Conservation (phyloP, 37 sponge, comb jelly and placozoan genomes). For the Lycopodina hypogea region DNA sequence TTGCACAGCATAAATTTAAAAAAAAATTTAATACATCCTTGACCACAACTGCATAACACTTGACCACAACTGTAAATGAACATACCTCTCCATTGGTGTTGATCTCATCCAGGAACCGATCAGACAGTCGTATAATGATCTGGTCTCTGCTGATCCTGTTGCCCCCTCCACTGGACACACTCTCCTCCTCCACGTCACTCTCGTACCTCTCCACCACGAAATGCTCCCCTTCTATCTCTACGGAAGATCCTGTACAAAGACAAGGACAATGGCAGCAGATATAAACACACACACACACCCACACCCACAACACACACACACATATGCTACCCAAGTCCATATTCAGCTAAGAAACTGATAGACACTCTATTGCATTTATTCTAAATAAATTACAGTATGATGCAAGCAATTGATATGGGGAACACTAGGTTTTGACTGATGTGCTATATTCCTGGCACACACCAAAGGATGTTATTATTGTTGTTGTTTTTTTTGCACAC, state of each 20-base stretch:
- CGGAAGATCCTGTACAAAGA: neutral
- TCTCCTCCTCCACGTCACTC: conserved; percentile 65
- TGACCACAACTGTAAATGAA: no score
- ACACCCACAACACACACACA: no score
- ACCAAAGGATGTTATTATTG: no score
- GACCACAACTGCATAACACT: no score
- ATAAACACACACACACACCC: neutral
- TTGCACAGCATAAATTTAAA: no score
- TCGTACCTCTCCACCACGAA: conserved; percentile 64
- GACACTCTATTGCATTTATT: no score
- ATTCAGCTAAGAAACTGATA: neutral
- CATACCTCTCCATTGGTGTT: conserved; percentile 15
- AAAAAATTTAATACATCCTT: no score
- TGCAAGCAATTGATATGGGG: no score
- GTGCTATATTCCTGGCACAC: no score
- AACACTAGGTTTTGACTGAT: no score
- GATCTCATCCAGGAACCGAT: conserved; percentile 62
- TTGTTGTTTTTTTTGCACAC: no score
- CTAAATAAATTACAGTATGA: no score
- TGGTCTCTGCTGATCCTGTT: neutral
- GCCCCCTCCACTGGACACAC: neutral
- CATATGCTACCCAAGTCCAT: neutral
- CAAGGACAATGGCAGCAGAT: neutral
- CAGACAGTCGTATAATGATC: conserved; percentile 25
- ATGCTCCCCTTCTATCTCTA: conserved; percentile 14